These are phyloP conservation scores for Amorpha juglandis DNA, from an alignment of 2,888 invertebrate genomes.

Conservation along the genomic window DNA sequence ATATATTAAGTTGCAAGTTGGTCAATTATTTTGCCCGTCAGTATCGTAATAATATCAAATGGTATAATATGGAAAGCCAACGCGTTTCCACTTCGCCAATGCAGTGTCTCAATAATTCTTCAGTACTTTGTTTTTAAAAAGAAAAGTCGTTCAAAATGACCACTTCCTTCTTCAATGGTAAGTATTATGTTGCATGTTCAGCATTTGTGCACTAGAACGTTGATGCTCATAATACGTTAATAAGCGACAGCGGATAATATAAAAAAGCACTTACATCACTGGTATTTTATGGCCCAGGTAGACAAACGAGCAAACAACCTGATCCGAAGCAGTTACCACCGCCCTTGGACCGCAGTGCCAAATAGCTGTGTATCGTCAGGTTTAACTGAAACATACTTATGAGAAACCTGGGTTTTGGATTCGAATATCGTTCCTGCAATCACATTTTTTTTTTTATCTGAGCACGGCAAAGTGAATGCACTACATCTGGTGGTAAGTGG, in stretches of 20 bases:
- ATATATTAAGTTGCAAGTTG: background rate
- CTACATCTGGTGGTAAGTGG: no score
- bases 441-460: no score
- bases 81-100: constrained; percentile 37
- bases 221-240: constrained; percentile 35
- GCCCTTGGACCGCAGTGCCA: no score
- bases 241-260: constrained; percentile 28
- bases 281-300: no score
- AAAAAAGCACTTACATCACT: background rate
- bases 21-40: background rate
- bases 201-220: constrained; percentile 61
- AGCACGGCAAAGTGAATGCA: no score
- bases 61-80: constrained; percentile 39
- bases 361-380: no score
- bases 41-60: constrained; percentile 35
- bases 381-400: no score
- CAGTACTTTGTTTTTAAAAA: constrained; percentile 50
- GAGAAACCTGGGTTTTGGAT: no score
- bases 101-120: constrained; percentile 48
- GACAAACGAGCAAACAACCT: no score
- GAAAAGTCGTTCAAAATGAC: constrained; percentile 59
- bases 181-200: constrained; percentile 66
- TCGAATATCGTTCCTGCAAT: no score
- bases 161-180: constrained; percentile 61
- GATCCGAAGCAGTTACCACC: no score